A percentile compares a stretch with the other conserved stretches of the same genome.
Evolutionary conservation across 2,113 vertebrate genomes (phyloP).

Genomic region (Prionailurus bengalensis): DNA sequence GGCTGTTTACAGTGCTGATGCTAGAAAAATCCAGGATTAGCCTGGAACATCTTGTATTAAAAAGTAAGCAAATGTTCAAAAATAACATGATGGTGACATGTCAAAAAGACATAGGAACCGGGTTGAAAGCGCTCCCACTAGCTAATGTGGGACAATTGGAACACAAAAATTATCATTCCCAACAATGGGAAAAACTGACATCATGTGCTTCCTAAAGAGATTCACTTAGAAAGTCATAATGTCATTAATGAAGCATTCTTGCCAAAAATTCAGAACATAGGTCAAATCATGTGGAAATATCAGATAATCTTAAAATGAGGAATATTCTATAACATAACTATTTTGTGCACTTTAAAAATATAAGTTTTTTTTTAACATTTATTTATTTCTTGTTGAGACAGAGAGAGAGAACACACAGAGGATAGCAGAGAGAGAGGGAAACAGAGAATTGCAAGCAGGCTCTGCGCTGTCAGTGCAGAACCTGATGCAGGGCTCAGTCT

Average conservation of each 20-base stretch:
- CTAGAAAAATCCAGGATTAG: background rate
- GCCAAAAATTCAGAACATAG: background rate
- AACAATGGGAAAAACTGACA: background rate
- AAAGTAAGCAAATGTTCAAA: background rate
- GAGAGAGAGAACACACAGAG: no score
- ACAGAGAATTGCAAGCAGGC: no score
- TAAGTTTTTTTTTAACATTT: background rate
- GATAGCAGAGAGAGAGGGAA: no score
- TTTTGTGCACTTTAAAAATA: background rate
- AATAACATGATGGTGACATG: background rate
- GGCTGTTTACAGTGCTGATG: background rate
- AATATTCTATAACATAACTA: background rate
- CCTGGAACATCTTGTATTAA: background rate
- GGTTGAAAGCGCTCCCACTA: no score
- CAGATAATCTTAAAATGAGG: background rate
- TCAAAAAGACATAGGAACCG: background rate
- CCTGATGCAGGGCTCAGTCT: no score
- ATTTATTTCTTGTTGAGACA: no score
- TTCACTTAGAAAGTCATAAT: background rate
- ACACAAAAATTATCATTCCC: background rate
- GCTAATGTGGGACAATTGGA: background rate
- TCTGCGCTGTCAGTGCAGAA: no score
- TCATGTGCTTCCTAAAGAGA: background rate
- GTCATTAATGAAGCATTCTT: background rate
- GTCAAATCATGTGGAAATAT: background rate